A percentile compares a stretch with the other conserved stretches of the same genome.
Conservation (phyloP, 2,797 vertebrate species). For the Epinephelus coioides region DNA sequence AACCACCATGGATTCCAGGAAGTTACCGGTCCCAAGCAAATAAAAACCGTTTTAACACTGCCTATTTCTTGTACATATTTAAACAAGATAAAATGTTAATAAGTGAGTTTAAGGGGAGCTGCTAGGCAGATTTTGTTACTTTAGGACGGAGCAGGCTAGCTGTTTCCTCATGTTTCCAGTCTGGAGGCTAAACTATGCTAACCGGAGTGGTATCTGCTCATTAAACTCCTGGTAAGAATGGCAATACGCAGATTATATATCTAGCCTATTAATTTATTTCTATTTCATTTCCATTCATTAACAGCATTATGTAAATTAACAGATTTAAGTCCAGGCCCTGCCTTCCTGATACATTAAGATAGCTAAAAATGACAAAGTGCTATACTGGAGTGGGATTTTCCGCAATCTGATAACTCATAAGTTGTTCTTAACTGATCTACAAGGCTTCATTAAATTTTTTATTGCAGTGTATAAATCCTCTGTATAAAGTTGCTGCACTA, state of each 20-base stretch:
- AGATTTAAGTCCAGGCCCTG: background rate
- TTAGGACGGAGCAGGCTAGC: background rate
- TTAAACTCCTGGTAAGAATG: background rate
- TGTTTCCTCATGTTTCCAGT: conserved; percentile 5
- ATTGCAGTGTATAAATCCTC: background rate
- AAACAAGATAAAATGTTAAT: background rate
- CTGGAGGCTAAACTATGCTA: conserved; percentile 20
- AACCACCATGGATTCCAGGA: background rate
- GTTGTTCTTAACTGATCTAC: conserved; percentile 35
- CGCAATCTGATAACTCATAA: conserved; percentile 52
- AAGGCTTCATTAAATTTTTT: conserved; percentile 21
- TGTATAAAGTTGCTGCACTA: conserved; percentile 2
- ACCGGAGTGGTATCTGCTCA: background rate
- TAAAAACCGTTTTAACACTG: too few species aligned
- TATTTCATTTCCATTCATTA: too few species aligned
- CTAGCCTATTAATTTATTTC: too few species aligned
- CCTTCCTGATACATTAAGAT: conserved; percentile 4
- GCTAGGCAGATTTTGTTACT: background rate
- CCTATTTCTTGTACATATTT: background rate
- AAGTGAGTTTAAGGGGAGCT: background rate
- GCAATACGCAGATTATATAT: background rate
- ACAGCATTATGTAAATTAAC: background rate
- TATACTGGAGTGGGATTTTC: conserved; percentile 29
- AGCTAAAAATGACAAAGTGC: conserved; percentile 13
- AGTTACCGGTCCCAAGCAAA: background rate